Conservation (phyloP, 2,888 invertebrate genomes). For the Rotaria magnacalcarata region DNA sequence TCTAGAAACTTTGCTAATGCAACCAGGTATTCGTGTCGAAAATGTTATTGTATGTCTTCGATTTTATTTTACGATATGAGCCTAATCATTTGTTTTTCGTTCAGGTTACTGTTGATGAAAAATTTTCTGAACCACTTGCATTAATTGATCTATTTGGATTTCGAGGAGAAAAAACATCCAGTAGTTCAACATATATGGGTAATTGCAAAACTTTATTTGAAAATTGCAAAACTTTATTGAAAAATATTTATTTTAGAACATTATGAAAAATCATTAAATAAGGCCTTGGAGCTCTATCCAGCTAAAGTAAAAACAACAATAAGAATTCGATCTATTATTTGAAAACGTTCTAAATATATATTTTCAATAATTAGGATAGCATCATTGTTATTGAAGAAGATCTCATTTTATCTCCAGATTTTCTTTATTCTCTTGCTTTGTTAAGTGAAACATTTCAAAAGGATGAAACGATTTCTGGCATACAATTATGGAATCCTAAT, state of each 20-base stretch:
- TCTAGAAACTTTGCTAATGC: slow-evolving; percentile 62
- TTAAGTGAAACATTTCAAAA: slow-evolving; percentile 56
- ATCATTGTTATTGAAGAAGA: slow-evolving; percentile 62
- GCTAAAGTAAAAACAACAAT: slow-evolving; percentile 51
- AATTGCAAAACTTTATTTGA: slow-evolving; percentile 12
- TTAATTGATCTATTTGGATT: slow-evolving; percentile 59
- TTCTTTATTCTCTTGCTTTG: slow-evolving; percentile 61
- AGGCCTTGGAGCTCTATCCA: slow-evolving; percentile 51
- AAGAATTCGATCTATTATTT: background rate
- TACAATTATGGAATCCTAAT: slow-evolving; percentile 61
- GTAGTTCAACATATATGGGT: slow-evolving; percentile 55
- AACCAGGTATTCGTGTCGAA: slow-evolving; percentile 62
- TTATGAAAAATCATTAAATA: slow-evolving; percentile 54
- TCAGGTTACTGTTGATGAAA: slow-evolving; percentile 57
- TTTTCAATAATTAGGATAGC: slow-evolving; percentile 53
- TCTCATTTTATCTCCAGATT: slow-evolving; percentile 61
- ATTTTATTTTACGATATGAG: background rate
- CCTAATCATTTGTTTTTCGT: background rate
- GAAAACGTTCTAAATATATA: background rate
- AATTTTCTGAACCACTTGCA: slow-evolving; percentile 57
- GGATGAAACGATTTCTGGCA: slow-evolving; percentile 57
- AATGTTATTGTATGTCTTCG: slow-evolving; percentile 57
- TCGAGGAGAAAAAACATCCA: slow-evolving; percentile 53
- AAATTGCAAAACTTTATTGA: slow-evolving; percentile 34
- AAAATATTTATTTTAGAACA: slow-evolving; percentile 51